Evolutionary conservation across 2,888 invertebrate genomes (phyloP), one percentile per base, ranked within the genome.

Genomic region (Caenorhabditis macrosperma): DNA sequence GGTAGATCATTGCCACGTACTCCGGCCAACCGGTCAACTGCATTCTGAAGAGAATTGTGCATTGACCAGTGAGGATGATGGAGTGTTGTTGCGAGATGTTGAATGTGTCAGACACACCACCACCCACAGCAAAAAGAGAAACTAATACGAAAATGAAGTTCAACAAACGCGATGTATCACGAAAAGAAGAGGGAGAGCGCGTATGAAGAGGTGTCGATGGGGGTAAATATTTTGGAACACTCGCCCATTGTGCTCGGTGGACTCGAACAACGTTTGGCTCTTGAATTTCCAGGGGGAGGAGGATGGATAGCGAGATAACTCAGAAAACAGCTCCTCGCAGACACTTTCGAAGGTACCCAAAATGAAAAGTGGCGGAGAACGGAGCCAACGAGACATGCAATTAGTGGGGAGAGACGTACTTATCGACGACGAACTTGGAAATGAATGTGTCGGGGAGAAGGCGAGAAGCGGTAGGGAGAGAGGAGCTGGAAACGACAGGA

Each of bases 1-100:
- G 26, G 44, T 79, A 79, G n/a, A 57, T 69, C 50, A 72, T 63
- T 2, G 78, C 61, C 7, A 67, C 50, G 35, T 74, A 78, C 33
- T 78, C 78, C 15, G 67, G 59, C 72, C 74, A 78, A 20, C 78
- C 78, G 26, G 66, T 78, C 30, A 71, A 54, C 41, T 54, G 66
- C 76, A 76, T 76, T 63, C 38, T 67, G 44, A 17, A 44, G n/a
- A 44, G 17, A 44, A 44, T 17, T 33, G 33, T n/a, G n/a, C n/a
- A n/a, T n/a, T n/a, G n/a, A n/a, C n/a, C n/a, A n/a, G n/a, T n/a
- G n/a, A n/a, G n/a, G n/a, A n/a, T n/a, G n/a, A n/a, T n/a, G n/a
- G n/a, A n/a, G n/a, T n/a, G n/a, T n/a, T n/a, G n/a, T n/a, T n/a
- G n/a, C n/a, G 33, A 33, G 33, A n/a, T 44, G 10, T 17, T 44